Conservation (phyloP, 2,888 invertebrate genomes). For the Leucozona laternaria region DNA sequence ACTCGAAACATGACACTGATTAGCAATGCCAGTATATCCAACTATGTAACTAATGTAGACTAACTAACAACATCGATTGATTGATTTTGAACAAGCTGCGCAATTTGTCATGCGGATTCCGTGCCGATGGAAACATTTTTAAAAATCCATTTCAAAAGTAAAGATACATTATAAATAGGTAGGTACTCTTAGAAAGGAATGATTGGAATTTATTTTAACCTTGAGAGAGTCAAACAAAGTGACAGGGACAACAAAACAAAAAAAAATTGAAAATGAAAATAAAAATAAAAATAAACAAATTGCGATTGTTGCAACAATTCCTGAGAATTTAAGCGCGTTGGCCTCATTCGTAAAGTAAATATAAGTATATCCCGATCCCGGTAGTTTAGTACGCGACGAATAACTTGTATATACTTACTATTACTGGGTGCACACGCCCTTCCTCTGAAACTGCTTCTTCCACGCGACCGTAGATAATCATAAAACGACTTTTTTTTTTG, state of each 20-base stretch:
- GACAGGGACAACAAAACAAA: slow-evolving; percentile 9
- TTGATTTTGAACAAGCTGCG: slow-evolving; percentile 35
- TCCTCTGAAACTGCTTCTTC: slow-evolving; percentile 59
- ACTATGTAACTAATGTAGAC: slow-evolving; percentile 26
- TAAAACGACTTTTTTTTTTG: slow-evolving; percentile 53
- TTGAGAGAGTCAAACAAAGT: slow-evolving; percentile 39
- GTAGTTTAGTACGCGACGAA: not conserved
- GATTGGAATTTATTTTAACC: slow-evolving; percentile 46
- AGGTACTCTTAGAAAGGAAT: slow-evolving; percentile 7
- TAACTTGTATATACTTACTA: not conserved
- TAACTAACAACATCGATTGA: slow-evolving; percentile 28
- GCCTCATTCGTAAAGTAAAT: slow-evolving; percentile 69
- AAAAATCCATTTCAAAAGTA: slow-evolving; percentile 11
- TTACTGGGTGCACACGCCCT: slow-evolving; percentile 64
- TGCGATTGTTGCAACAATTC: slow-evolving; percentile 65
- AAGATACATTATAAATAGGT: not conserved
- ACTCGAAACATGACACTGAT: slow-evolving; percentile 60
- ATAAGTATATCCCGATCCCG: slow-evolving; percentile 23
- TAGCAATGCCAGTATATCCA: slow-evolving; percentile 53
- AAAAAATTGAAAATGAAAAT: no score
- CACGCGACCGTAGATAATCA: slow-evolving; percentile 73
- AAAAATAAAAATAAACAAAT: slow-evolving; percentile 61
- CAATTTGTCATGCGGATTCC: slow-evolving; percentile 47
- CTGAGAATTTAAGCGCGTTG: slow-evolving; percentile 42
- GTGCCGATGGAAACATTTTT: not conserved